Evolutionary conservation across 2,113 vertebrate species (phyloP).

Genomic region (Epinephelus cyanopodus): DNA sequence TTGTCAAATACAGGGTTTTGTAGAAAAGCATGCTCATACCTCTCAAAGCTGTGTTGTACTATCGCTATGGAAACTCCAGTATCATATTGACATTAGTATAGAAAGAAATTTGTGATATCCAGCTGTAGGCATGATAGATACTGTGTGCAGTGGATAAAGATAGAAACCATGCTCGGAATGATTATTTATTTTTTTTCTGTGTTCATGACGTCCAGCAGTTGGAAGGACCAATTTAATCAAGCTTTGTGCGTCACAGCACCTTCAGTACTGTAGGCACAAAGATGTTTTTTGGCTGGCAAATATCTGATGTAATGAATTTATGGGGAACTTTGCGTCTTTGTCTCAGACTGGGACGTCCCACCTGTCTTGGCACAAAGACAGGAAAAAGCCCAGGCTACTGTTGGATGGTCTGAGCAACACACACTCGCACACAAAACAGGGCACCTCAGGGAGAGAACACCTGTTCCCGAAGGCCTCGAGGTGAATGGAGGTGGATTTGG

Average conservation of each 20-base stretch:
- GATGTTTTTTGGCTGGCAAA: not conserved
- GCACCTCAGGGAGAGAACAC: constrained; percentile 41
- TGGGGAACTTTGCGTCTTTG: not conserved
- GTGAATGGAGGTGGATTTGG: constrained; percentile 18
- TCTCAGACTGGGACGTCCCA: constrained; percentile 23
- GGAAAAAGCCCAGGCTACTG: constrained; percentile 17
- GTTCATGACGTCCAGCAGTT: not conserved
- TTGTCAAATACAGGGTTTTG: not conserved
- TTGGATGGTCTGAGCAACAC: not conserved
- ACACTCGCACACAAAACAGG: not conserved
- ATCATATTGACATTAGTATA: not conserved
- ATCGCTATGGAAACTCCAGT: not conserved
- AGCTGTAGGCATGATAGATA: not conserved
- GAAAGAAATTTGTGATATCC: not conserved
- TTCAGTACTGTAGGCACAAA: not conserved
- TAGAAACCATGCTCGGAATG: not conserved
- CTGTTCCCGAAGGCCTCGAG: constrained; percentile 51
- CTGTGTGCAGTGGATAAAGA: not conserved
- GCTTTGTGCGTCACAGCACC: not conserved
- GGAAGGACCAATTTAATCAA: not conserved
- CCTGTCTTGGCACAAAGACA: constrained; percentile 16
- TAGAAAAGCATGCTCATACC: not conserved
- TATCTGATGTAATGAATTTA: not conserved
- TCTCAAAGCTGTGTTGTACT: not conserved
- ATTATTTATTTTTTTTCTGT: not conserved